Percentiles rank a stretch among this genome's conserved stretches.
Conservation (phyloP, 2,888 invertebrate species). For the Tenthredo notha region DNA sequence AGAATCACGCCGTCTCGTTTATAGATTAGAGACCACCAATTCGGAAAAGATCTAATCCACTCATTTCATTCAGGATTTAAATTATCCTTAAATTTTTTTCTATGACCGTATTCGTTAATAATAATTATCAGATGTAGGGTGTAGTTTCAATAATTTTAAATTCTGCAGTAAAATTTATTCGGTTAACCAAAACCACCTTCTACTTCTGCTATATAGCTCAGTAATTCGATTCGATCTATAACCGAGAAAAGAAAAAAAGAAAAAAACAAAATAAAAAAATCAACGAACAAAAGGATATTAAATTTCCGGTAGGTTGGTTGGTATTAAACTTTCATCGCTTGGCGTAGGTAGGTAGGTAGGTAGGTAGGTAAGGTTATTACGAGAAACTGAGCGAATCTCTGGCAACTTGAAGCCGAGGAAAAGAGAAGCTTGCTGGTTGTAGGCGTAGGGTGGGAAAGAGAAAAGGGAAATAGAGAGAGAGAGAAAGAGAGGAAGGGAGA, state of each 20-base stretch:
- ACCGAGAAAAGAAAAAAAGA: slow-evolving; percentile 50
- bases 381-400: slow-evolving; percentile 27
- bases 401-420: not conserved
- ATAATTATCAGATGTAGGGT: not conserved
- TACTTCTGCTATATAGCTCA: slow-evolving; percentile 44
- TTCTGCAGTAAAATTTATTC: not conserved
- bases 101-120: not conserved
- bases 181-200: not conserved
- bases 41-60: not conserved
- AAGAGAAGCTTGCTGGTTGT: slow-evolving; percentile 32
- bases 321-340: slow-evolving; percentile 69
- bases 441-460: slow-evolving; percentile 3
- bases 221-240: slow-evolving; percentile 60
- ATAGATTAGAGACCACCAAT: not conserved
- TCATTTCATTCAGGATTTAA: too few relatives aligned
- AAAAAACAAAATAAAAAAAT: slow-evolving; percentile 57
- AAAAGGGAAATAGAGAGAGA: not conserved
- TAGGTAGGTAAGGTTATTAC: slow-evolving; percentile 63
- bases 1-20: slow-evolving; percentile 7
- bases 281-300: slow-evolving; percentile 64
- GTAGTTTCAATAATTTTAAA: too few relatives aligned
- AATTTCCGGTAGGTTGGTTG: slow-evolving; percentile 64
- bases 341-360: slow-evolving; percentile 54
- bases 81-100: too few relatives aligned
- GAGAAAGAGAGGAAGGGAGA: not conserved